These are phyloP conservation scores for Trichogramma dendrolimi DNA, from an alignment of 2,888 invertebrate genomes.

Conservation along the genomic window DNA sequence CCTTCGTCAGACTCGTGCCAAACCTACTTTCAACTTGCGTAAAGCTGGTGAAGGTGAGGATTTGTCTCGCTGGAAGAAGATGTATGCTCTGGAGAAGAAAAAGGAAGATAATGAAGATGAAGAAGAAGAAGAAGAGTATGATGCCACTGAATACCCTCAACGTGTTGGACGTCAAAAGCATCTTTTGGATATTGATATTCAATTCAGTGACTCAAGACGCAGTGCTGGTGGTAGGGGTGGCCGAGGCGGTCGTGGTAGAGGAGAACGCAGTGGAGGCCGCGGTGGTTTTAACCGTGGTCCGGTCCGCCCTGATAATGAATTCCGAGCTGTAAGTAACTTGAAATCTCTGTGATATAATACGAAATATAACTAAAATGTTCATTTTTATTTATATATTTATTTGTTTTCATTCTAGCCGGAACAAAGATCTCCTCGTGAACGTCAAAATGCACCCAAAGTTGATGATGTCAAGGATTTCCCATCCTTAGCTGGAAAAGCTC, in stretches of 20 bases:
- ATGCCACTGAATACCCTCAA: slow-evolving; percentile 73
- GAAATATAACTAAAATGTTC: not conserved
- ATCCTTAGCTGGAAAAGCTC: slow-evolving; percentile 69
- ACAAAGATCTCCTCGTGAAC: slow-evolving; percentile 49
- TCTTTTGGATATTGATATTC: slow-evolving; percentile 81
- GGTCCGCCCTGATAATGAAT: slow-evolving; percentile 10
- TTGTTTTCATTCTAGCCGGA: slow-evolving; percentile 40
- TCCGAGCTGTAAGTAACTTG: not conserved
- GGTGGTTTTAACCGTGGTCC: slow-evolving; percentile 44
- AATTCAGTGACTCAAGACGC: slow-evolving; percentile 76
- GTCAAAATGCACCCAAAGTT: slow-evolving; percentile 73
- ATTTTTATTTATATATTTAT: not conserved
- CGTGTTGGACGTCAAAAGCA: slow-evolving; percentile 83
- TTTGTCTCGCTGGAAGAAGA: slow-evolving; percentile 86
- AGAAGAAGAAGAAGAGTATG: slow-evolving; percentile 68
- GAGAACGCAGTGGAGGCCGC: slow-evolving; percentile 40
- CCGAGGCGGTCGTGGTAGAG: slow-evolving; percentile 58
- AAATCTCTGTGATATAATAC: not conserved
- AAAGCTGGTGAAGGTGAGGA: slow-evolving; percentile 94
- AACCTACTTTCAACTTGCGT: slow-evolving; percentile 85
- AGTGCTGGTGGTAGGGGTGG: slow-evolving; percentile 65
- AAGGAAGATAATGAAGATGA: slow-evolving; percentile 66
- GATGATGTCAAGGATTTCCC: slow-evolving; percentile 96
- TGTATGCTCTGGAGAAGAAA: slow-evolving; percentile 74
- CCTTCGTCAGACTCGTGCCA: slow-evolving; percentile 72